phyloP scores from a whole-genome alignment of 2,797 vertebrate genomes.

The Tenualosa ilisha region DNA sequence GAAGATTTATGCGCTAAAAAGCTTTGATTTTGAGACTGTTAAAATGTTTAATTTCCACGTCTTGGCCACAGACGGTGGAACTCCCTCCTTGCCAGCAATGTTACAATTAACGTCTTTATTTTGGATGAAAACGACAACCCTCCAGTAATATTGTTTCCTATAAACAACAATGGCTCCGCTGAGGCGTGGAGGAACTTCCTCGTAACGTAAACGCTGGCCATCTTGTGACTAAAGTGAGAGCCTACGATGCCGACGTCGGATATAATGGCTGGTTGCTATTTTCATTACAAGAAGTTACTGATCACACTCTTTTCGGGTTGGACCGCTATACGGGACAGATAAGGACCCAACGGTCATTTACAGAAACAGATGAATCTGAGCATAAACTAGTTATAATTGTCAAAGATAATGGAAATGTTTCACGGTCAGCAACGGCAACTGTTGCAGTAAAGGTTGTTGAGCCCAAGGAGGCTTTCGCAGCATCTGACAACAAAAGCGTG shows the following conservation, averaged over 20 bases:
- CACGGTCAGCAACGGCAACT: constrained; percentile 52
- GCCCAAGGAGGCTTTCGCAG: constrained; percentile 48
- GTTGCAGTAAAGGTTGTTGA: constrained; percentile 49
- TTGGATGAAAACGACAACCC: constrained; percentile 81
- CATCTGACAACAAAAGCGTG: constrained; percentile 43
- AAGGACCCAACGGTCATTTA: constrained; percentile 52
- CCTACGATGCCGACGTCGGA: constrained; percentile 64
- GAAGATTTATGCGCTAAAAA: constrained; percentile 76
- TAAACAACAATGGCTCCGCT: constrained; percentile 62
- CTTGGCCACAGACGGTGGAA: constrained; percentile 70
- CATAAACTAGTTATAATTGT: constrained; percentile 57
- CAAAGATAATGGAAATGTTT: constrained; percentile 57
- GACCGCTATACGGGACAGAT: constrained; percentile 58
- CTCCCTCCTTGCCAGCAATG: constrained; percentile 73
- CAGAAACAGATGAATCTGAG: constrained; percentile 55
- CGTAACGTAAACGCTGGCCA: constrained; percentile 62
- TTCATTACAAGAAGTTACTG: constrained; percentile 56
- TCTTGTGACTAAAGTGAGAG: constrained; percentile 63
- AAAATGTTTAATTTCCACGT: constrained; percentile 74
- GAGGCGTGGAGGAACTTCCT: constrained; percentile 62
- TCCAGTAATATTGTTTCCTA: constrained; percentile 67
- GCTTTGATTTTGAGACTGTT: constrained; percentile 77
- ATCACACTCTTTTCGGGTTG: constrained; percentile 55
- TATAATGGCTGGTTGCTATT: constrained; percentile 66
- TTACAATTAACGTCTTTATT: constrained; percentile 78